Base-by-base conservation (phyloP, 2,888 invertebrate species). In the Clunio marinus region DNA sequence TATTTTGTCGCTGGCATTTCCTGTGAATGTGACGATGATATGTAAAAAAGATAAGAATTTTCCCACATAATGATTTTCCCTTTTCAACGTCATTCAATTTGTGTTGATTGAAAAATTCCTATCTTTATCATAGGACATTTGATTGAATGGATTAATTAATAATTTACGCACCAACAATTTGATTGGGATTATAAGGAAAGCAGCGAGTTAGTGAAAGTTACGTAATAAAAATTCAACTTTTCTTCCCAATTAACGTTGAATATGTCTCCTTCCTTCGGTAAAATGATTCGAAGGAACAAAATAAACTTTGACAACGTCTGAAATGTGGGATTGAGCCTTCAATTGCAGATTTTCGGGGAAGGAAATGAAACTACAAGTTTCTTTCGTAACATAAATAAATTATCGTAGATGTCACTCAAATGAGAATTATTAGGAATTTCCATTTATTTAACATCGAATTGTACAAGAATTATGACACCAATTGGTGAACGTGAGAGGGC, bases 301-400 rank as follows among this genome's bases (percentile, higher is more conserved):
- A 41, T 41, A 5, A 17, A 22, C 51, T 51, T 51, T 51, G 15
- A n/a, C n/a, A 17, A 51, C 5, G 5, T 22, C n/a, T n/a, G n/a
- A n/a, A n/a, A n/a, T n/a, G n/a, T n/a, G n/a, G n/a, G n/a, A 22
- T 51, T 51, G 51, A n/a, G n/a, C 5, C 13, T 51, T 51, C 17
- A 22, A 51, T 51, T n/a, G 32, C 10, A 8, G 35, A 32, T 32
- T 32, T 32, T 5, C 7, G 35, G 35, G 35, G 35, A 32, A 32
- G 35, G n/a, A 45, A 15, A 45, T 10, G 55, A 24, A 55, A 55
- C 5, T 7, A 32, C 13, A 25, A 25, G 13, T n/a, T 22, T 1
- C 22, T 5, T 25, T 22, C 57, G 25, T 25, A 25, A 41, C 46
- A 63, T 63, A 27, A 63, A 63, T 63, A 63, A 63, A 63, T 63